A percentile compares a stretch with the other conserved stretches of the same genome.
phyloP scores from a whole-genome alignment of 2,113 vertebrate genomes.

The Nannobrachium achirus region DNA sequence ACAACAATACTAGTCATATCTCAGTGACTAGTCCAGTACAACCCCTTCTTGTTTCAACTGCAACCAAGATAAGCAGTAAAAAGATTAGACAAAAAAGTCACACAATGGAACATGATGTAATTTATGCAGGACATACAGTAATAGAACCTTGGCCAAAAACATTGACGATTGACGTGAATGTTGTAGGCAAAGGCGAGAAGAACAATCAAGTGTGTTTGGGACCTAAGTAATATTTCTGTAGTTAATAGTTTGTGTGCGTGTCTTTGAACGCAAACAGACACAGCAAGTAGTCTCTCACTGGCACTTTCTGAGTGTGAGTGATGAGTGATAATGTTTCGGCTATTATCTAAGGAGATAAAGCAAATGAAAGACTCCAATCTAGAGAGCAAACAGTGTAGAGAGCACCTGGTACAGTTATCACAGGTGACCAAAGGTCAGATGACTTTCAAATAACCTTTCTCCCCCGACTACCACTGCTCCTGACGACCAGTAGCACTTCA shows the following conservation, averaged over 20 bases:
- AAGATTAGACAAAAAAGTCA: constrained; percentile 19
- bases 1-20: constrained; percentile 16
- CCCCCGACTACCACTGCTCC: too few species aligned
- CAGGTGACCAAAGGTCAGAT: constrained; percentile 13
- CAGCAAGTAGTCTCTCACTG: constrained; percentile 2
- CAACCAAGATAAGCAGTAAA: constrained; percentile 31
- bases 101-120: not conserved
- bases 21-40: constrained; percentile 27
- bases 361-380: constrained; percentile 30
- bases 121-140: not conserved
- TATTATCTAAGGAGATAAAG: constrained; percentile 54
- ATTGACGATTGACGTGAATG: not conserved
- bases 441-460: constrained; percentile 38
- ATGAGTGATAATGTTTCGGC: constrained; percentile 25
- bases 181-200: constrained; percentile 22
- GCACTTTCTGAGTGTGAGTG: constrained; percentile 17
- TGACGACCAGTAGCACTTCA: not conserved
- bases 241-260: constrained; percentile 35
- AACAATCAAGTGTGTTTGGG: not conserved
- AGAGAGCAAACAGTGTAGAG: constrained; percentile 31
- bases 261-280: constrained; percentile 14
- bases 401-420: constrained; percentile 24
- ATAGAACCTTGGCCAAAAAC: not conserved
- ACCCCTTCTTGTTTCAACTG: constrained; percentile 54
- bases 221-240: constrained; percentile 12